Evolutionary conservation across 1,140 invertebrate genomes (phyloP).

Genomic region (Penaeus chinensis): DNA sequence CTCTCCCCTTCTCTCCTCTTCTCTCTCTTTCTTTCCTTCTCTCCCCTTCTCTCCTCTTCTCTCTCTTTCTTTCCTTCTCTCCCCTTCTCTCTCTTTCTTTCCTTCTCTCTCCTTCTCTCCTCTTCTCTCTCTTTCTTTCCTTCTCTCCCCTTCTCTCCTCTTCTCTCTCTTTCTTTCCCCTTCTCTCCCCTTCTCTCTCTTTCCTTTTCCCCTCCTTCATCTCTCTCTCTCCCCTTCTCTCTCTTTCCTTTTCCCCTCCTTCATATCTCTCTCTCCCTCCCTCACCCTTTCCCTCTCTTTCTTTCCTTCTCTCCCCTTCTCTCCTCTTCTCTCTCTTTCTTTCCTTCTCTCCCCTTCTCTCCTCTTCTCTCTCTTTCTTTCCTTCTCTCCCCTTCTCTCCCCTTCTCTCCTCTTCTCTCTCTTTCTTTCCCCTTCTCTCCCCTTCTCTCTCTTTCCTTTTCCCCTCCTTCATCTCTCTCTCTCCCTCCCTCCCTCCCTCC

Average conservation of each 20-base stretch:
- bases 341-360: neutral
- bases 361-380: neutral
- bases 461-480: neutral
- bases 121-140: too few relatives aligned
- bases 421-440: neutral
- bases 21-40: neutral
- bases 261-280: neutral
- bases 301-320: neutral
- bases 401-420: neutral
- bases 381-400: neutral
- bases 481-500: neutral
- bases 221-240: neutral
- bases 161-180: neutral
- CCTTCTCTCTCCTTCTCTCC: neutral
- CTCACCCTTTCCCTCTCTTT: neutral
- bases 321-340: neutral
- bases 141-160: neutral
- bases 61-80: neutral
- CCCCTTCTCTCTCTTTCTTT: too few relatives aligned
- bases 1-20: too few relatives aligned
- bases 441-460: neutral
- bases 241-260: neutral
- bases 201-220: neutral
- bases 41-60: neutral
- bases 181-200: neutral